Evolutionary conservation across 1,140 invertebrate species (phyloP).

Genomic region (Rhyacophila brunnea): DNA sequence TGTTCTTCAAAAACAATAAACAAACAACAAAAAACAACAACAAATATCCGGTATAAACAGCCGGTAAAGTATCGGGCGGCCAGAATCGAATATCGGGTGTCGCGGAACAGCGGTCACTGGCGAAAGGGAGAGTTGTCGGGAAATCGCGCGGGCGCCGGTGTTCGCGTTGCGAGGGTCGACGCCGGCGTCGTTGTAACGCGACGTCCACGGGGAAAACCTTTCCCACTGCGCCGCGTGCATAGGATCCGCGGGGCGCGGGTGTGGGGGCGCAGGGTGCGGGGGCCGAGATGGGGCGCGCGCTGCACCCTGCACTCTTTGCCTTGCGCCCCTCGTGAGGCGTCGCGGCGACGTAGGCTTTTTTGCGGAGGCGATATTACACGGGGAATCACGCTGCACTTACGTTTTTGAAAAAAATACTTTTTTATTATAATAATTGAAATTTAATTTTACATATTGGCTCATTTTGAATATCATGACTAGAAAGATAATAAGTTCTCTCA

Average conservation of each 20-base stretch:
- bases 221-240: slow-evolving; percentile 27
- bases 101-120: too few relatives aligned
- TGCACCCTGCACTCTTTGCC: slow-evolving; percentile 19
- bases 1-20: background rate
- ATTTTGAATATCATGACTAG: too few relatives aligned
- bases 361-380: slow-evolving; percentile 2
- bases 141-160: background rate
- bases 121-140: too few relatives aligned
- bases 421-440: too few relatives aligned
- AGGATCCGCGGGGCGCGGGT: slow-evolving; percentile 1
- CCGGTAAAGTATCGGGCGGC: background rate
- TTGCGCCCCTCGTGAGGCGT: slow-evolving; percentile 3
- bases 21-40: background rate
- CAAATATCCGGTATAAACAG: background rate
- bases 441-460: too few relatives aligned
- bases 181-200: slow-evolving; percentile 20
- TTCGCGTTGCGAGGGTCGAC: slow-evolving; percentile 13
- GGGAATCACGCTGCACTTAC: slow-evolving; percentile 8
- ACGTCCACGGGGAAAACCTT: slow-evolving; percentile 27
- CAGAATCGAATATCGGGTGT: background rate
- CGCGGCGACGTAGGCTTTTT: background rate
- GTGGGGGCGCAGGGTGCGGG: slow-evolving; percentile 28
- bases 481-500: too few relatives aligned
- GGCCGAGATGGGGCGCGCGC: slow-evolving; percentile 2
- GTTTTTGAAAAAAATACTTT: too few relatives aligned